Evolutionary conservation across 2,888 invertebrate genomes (phyloP), one percentile per base, ranked within the genome.

Genomic region (Phanerotoma sp.): DNA sequence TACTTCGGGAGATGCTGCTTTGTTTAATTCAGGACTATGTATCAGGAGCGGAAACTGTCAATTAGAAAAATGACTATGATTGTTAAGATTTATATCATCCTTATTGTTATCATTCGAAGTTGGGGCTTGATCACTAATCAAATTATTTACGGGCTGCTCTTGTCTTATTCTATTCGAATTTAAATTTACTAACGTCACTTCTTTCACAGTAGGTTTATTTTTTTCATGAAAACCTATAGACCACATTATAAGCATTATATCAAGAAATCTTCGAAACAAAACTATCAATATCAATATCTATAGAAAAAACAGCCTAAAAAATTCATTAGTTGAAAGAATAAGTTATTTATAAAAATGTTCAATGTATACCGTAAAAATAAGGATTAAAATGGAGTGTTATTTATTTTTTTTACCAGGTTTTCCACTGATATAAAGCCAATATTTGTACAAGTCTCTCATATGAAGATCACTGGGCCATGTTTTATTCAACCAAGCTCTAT

Each of bases 401-500:
- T 37, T 16, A 30, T 28, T 50, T 28, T 21, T 20, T 37, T 30
- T 28, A 32, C 21, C 38, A 35, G 42, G 20, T 42, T 25, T 40
- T 38, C 38, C 30, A 30, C 25, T 51, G 30, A 51, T 25, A 13
- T 32, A 10, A 51, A 51, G 51, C 51, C 35, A 42, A 10, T 51
- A 41, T 20, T 42, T 10, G n/a, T 13, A 42, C 30, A 41, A 42
- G 21, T 22, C 42, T 51, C 16, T 30, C 11, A 9, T 51, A 32
- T 42, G 18, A 18, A 51, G 13, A 10, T 30, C 32, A 5, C 33
- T 15, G 10, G 21, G n/a, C 41, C 33, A 51, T 32, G 15, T 15
- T 20, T 30, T 11, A 32, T 18, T 51, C 10, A 33, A 18, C 15
- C 16, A 10, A 32, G 51, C 51, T 22, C n/a, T 51, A 7, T 41